Evolutionary conservation across 2,113 vertebrate species (phyloP).

Genomic region (Dicentrarchus labrax): DNA sequence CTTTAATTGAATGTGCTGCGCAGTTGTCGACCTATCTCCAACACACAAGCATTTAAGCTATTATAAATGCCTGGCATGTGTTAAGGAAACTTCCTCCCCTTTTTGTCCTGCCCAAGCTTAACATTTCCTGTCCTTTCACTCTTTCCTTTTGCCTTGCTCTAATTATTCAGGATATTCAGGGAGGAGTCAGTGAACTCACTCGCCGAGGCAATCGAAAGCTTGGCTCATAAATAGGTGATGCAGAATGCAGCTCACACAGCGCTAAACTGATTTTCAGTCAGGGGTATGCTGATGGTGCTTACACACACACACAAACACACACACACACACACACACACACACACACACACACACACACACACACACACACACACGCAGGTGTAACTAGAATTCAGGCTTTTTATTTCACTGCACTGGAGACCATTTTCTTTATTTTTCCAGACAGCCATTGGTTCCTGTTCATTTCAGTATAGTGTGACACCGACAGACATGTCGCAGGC

Average conservation of each 20-base stretch:
- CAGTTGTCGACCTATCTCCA: constrained; percentile 38
- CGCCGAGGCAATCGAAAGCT: constrained; percentile 8
- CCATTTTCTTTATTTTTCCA: not conserved
- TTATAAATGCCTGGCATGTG: constrained; percentile 60
- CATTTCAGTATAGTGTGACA: not conserved
- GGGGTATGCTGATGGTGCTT: not conserved
- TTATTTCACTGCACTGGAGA: not conserved
- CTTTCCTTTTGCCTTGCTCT: constrained; percentile 64
- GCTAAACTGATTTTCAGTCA: not conserved
- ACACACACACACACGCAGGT: not conserved
- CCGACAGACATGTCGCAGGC: not conserved
- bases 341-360: too few species aligned
- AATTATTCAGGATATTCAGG: constrained; percentile 58
- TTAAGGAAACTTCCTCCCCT: constrained; percentile 63
- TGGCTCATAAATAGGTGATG: constrained; percentile 16
- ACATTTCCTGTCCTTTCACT: constrained; percentile 77
- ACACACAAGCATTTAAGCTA: constrained; percentile 29
- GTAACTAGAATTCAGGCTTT: not conserved
- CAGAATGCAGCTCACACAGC: not conserved
- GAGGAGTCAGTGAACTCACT: constrained; percentile 19
- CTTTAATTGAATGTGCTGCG: constrained; percentile 17
- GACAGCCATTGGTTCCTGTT: not conserved
- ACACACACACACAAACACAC: not conserved
- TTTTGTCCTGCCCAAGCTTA: constrained; percentile 63
- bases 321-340: too few species aligned